Evolutionary conservation across 2,888 invertebrate species (phyloP).

Genomic region (Chrysomela aeneicollis): DNA sequence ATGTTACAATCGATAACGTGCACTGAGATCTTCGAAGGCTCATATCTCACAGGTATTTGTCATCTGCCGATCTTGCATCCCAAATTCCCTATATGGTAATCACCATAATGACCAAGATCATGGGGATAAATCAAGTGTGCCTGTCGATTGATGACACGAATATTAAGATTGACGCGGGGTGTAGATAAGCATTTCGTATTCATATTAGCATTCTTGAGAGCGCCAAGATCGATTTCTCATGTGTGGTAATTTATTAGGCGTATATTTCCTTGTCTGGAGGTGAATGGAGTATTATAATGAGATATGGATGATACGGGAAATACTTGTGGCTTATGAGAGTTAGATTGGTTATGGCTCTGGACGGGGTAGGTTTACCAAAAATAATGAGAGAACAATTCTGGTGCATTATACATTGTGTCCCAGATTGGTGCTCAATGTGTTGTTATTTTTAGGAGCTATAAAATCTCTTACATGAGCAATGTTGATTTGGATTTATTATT

Average conservation of each 20-base stretch:
- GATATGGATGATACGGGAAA: not conserved
- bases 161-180: slow-evolving; percentile 34
- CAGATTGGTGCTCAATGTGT: no score
- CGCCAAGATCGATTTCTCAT: slow-evolving; percentile 36
- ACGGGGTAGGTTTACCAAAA: not conserved
- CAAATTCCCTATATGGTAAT: slow-evolving; percentile 46
- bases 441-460: no score
- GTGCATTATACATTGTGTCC: no score
- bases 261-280: slow-evolving; percentile 21
- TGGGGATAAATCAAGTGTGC: slow-evolving; percentile 50
- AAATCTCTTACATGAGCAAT: no score
- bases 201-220: slow-evolving; percentile 33
- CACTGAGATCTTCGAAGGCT: not conserved
- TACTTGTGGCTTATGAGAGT: not conserved
- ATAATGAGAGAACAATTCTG: no score
- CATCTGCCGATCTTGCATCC: slow-evolving; percentile 37
- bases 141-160: slow-evolving; percentile 35
- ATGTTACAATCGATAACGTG: not conserved
- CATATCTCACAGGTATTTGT: slow-evolving; percentile 25
- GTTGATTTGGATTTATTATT: no score
- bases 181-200: slow-evolving; percentile 22
- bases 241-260: slow-evolving; percentile 28
- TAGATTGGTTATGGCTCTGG: not conserved
- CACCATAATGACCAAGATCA: slow-evolving; percentile 49
- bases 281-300: slow-evolving; percentile 8